These are phyloP conservation scores for Lipotes vexillifer DNA, from an alignment of 2,113 vertebrate genomes.

Conservation along the genomic window DNA sequence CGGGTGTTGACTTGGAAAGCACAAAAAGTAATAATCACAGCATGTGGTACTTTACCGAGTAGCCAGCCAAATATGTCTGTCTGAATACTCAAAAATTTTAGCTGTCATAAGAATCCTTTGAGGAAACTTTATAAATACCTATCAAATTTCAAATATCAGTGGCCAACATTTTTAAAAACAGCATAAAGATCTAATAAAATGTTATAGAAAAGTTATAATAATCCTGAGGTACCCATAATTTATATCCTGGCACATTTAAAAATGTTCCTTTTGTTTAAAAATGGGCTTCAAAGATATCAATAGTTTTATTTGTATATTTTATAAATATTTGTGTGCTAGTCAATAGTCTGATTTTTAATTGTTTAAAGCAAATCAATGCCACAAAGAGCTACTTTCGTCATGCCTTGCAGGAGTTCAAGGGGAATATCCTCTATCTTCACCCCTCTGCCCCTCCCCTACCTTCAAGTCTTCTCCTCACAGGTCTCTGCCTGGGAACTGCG, in stretches of 20 bases:
- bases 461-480: too few species aligned
- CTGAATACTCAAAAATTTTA: neutral
- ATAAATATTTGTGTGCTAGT: too few species aligned
- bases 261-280: neutral
- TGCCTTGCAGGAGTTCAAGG: neutral
- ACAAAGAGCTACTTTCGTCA: conserved; percentile 40
- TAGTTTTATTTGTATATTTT: too few species aligned
- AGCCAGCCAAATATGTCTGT: neutral
- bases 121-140: neutral
- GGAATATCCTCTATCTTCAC: neutral
- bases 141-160: conserved; percentile 34
- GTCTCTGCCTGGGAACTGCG: fast-evolving
- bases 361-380: neutral
- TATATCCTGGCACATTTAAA: conserved; percentile 53
- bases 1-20: neutral
- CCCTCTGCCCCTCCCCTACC: fast-evolving
- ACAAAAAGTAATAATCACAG: neutral
- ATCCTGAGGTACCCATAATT: neutral
- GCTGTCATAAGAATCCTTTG: neutral
- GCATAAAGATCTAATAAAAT: conserved; percentile 11
- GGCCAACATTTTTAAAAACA: conserved; percentile 28
- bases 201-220: neutral
- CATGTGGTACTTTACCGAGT: neutral
- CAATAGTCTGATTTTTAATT: too few species aligned
- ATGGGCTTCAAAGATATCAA: too few species aligned